Base-by-base conservation (phyloP, 2,888 invertebrate species). In the Dilophus febrilis region DNA sequence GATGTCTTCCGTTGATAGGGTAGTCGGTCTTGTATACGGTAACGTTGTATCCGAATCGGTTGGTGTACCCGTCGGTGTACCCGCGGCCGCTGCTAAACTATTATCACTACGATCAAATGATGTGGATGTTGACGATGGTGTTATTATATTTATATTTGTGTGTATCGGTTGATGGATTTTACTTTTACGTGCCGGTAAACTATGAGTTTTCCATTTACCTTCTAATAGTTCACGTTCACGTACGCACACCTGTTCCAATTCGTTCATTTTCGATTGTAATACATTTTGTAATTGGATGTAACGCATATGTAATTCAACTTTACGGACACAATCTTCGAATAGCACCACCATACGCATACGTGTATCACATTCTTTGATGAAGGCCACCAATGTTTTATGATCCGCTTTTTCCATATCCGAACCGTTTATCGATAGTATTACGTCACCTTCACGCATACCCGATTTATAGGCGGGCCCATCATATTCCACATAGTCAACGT, bases 391-490 rank as follows among this genome's bases (percentile, higher is more conserved):
- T 38, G 85, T 78, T 55, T 85, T 79, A 62, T 95, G 95, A 55
- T 91, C 88, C n/a, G 86, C 83, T 50, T 84, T 79, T 58, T 92
- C 92, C 73, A 95, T 88, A 55, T 88, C 90, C 34, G 75, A 75
- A n/a, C 94, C 94, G 62, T 95, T 94, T 52, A 95, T 92, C 34
- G 92, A 87, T 30, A 95, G 67, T 51, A 95, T 94, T 32, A 95
- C 92, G 60, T 95, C 95, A 13, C 95, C 95, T 63, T 90, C 86
- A 10, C 91, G 72, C 84, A 97, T 87, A 6, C 95, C 95, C 0
- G 94, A 85, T 45, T 77, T 72, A 52, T 83, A 86, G 1, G 95
- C 94, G 1, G 94, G 83, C 0, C 94, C 92, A 47, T 87, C 86
- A 44, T 79, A 75, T 50, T 91, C 92, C 41, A 95, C 91, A 58